Base-by-base conservation (phyloP, 2,888 invertebrate genomes). In the Oscheius sp. region DNA sequence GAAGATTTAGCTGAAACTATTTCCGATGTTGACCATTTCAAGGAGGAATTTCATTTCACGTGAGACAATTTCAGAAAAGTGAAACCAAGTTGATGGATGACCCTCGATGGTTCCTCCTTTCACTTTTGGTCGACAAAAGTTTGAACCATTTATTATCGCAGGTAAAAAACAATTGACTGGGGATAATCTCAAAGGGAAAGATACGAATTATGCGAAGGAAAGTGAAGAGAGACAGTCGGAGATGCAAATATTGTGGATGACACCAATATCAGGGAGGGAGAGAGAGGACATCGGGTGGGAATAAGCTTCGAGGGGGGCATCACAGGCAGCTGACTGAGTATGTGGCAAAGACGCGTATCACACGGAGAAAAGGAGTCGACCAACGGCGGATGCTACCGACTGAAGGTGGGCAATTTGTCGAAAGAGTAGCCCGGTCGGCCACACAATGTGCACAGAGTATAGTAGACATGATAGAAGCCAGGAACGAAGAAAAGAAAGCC, bases 381-480 rank as follows among this genome's bases (percentile, higher is more conserved):
- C 18, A 45, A n/a, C n/a, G 61, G n/a, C 23, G 7, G 21, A 16
- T 41, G 61, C 61, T 61, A 72, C 43, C 82, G 74, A 27, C 77
- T 84, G 74, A 87, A 86, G 16, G 87, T 87, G 23, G 87, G 88
- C 63, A 87, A 71, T 68, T 85, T 86, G 68, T 87, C 88, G 61
- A 87, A 85, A 1, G 79, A 81, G 74, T 86, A 88, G 53, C 87
- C 87, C 23, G 84, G 84, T 16, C 86, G 82, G 16, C 85, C 86
- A 59, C 84, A 84, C 7, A 87, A 41, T 6, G 83, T 82, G 73
- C 87, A 88, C 2, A 79, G 66, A 55, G 88, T 87, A 77, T 86
- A 87, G 68, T 81, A 81, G 41, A 87, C 82, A 73, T 87, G 87
- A 68, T 87, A 87, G 72, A 80, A 76, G 56, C 88, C 87, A 6